Conservation (phyloP, 1,140 invertebrate genomes). For the Bacillus rossius region DNA sequence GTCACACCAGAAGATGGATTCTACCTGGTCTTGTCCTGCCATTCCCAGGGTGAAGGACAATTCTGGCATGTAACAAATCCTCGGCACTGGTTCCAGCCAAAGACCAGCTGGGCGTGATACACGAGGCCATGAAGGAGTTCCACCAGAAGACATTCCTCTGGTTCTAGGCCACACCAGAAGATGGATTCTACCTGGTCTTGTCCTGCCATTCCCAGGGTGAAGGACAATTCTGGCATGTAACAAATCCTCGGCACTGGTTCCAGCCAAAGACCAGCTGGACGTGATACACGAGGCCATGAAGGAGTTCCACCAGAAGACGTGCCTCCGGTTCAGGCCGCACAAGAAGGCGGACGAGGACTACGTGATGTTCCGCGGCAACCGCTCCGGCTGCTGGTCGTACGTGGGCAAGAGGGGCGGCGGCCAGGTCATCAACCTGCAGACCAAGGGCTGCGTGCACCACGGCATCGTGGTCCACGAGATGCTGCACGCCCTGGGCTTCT, state of each 20-base stretch:
- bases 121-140: constrained; percentile 47
- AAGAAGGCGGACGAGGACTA: constrained; percentile 52
- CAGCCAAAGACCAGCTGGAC: constrained; percentile 44
- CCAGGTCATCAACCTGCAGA: constrained; percentile 54
- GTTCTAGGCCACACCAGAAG: constrained; percentile 50
- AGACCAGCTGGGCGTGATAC: constrained; percentile 43
- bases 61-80: no score
- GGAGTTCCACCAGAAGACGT: constrained; percentile 52
- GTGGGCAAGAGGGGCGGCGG: constrained; percentile 50
- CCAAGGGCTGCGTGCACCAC: constrained; percentile 48
- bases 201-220: no score
- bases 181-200: no score
- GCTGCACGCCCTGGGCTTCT: constrained; percentile 60
- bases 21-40: no score
- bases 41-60: no score
- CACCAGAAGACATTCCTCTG: constrained; percentile 53
- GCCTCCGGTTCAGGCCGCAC: constrained; percentile 51
- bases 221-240: no score
- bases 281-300: constrained; percentile 44
- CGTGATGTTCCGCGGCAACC: constrained; percentile 36
- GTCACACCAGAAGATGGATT: constrained; percentile 50
- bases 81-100: no score
- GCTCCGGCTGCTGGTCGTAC: constrained; percentile 48
- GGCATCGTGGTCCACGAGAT: constrained; percentile 59
- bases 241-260: no score